Percentiles rank a stretch among this genome's conserved stretches.
phyloP scores from a whole-genome alignment of 1,140 invertebrate species.

The Amphibalanus amphitrite region DNA sequence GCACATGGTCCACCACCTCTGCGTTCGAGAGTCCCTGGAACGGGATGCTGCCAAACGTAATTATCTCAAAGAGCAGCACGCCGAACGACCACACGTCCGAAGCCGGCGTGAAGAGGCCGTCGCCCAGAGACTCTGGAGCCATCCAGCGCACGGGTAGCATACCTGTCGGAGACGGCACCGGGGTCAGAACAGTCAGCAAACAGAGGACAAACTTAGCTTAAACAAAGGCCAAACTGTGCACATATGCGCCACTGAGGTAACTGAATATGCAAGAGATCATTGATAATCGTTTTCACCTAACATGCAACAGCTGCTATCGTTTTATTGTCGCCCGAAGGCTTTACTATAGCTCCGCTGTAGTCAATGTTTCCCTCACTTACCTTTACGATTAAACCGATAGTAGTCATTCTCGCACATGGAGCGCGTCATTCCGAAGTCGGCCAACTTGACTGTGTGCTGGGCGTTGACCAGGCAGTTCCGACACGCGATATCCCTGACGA shows the following conservation, averaged over 20 bases:
- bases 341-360: too few relatives aligned
- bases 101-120: slow-evolving; percentile 61
- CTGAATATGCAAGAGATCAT: background rate
- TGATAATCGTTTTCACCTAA: background rate
- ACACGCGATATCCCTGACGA: slow-evolving; percentile 62
- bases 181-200: slow-evolving; percentile 4
- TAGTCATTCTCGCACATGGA: slow-evolving; percentile 75
- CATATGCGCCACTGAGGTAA: background rate
- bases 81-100: slow-evolving; percentile 78
- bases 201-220: background rate
- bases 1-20: slow-evolving; percentile 63
- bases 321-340: too few relatives aligned
- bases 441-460: slow-evolving; percentile 62
- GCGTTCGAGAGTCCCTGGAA: slow-evolving; percentile 62
- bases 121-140: slow-evolving; percentile 58
- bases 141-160: slow-evolving; percentile 87
- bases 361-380: too few relatives aligned
- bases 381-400: slow-evolving; percentile 66
- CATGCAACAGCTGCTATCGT: too few relatives aligned
- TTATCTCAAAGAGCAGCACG: slow-evolving; percentile 63
- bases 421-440: slow-evolving; percentile 84
- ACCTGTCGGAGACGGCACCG: slow-evolving; percentile 26
- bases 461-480: slow-evolving; percentile 77
- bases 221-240: background rate
- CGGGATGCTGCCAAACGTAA: slow-evolving; percentile 72